Evolutionary conservation across 2,113 vertebrate species (phyloP).

Genomic region (Dromas ardeola): DNA sequence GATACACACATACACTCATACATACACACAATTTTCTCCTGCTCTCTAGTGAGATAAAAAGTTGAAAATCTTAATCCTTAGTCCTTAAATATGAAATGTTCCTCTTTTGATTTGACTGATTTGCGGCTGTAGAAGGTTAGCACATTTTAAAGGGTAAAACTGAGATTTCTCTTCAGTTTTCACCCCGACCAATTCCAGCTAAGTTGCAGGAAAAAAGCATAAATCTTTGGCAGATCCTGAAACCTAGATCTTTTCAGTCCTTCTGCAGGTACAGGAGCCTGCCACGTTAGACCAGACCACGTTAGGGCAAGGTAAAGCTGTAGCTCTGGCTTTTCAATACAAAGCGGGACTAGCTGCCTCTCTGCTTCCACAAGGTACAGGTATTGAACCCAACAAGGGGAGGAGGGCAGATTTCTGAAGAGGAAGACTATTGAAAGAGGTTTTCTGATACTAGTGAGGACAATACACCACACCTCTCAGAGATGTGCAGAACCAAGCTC

Average conservation of each 20-base stretch:
- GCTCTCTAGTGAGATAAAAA: background rate
- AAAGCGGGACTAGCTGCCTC: background rate
- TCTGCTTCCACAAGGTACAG: background rate
- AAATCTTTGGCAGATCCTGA: background rate
- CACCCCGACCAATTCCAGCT: background rate
- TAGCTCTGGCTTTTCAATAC: background rate
- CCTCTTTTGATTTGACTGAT: background rate
- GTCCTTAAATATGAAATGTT: background rate
- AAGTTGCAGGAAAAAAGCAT: background rate
- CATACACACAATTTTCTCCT: background rate
- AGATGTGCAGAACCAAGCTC: background rate
- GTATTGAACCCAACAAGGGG: background rate
- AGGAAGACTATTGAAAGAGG: background rate
- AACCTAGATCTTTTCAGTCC: background rate
- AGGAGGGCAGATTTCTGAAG: background rate
- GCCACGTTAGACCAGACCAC: background rate
- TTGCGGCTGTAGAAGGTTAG: background rate
- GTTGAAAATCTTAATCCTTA: background rate
- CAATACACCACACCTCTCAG: background rate
- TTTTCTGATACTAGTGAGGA: background rate
- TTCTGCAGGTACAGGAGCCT: background rate
- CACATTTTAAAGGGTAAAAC: background rate
- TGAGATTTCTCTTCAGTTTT: background rate
- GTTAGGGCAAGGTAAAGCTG: background rate
- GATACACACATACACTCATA: background rate